Conservation (phyloP, 2,888 invertebrate species). For the Thecocarcelia acutangulata region DNA sequence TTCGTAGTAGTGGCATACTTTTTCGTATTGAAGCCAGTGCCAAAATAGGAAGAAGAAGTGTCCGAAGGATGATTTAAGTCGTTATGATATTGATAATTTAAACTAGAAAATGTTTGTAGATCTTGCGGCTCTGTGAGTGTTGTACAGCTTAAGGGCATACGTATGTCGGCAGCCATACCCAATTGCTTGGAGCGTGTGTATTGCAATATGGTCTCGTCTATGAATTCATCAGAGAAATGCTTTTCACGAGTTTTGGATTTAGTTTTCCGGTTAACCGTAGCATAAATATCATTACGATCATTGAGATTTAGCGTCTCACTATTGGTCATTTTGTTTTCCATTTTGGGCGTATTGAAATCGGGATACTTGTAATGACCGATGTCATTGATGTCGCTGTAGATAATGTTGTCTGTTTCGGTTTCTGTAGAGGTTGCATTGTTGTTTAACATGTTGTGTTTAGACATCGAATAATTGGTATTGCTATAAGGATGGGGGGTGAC, state of each 20-base stretch:
- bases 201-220: conserved; percentile 80
- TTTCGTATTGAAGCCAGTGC: conserved; percentile 77
- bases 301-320: conserved; percentile 78
- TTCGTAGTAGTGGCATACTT: conserved; percentile 71
- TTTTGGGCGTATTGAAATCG: conserved; percentile 74
- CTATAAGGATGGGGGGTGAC: conserved; percentile 82
- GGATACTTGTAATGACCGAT: conserved; percentile 80
- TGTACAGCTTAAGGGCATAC: conserved; percentile 59
- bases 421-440: conserved; percentile 80
- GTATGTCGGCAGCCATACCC: conserved; percentile 70
- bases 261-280: conserved; percentile 81
- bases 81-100: conserved; percentile 78
- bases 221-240: conserved; percentile 81
- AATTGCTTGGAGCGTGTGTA: conserved; percentile 78
- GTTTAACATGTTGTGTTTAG: conserved; percentile 81
- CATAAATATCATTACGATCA: conserved; percentile 81
- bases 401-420: conserved; percentile 81
- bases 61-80: conserved; percentile 80
- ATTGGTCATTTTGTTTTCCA: conserved; percentile 79
- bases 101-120: conserved; percentile 70
- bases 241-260: conserved; percentile 80
- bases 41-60: conserved; percentile 80
- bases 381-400: conserved; percentile 81
- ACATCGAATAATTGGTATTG: conserved; percentile 82
- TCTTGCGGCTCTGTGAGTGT: conserved; percentile 46